Evolutionary conservation across 2,113 vertebrate genomes (phyloP), one percentile per base, ranked within the genome.

Genomic region (Gobiocypris rarus): DNA sequence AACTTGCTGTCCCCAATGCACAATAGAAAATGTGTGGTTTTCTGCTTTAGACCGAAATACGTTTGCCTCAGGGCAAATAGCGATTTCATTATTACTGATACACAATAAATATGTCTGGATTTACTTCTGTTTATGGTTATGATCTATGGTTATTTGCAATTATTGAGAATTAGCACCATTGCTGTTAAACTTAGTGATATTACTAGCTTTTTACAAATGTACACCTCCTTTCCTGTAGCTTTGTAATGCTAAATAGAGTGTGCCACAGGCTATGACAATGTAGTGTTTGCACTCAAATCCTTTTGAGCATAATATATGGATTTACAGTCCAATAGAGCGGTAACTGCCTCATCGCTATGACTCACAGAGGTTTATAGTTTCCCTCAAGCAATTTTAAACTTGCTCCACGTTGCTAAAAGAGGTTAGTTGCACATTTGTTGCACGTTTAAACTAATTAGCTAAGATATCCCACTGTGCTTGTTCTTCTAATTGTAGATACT

Each of bases 391-490:
- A 77, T 80, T 84, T 83, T 84, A 75, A 91, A 89, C 83, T 54
- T 45, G 28, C 63, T 80, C 56, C 54, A 9, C 75, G 24, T 83
- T 87, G 75, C 83, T 86, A 94, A 94, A 94, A 93, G 81, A 92
- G 92, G 89, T 91, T 92, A 89, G 86, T 91, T 87, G 89, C 89
- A 86, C 86, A 82, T 81, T 87, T 89, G 86, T 70, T 71, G 82
- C 34, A 61, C 77, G 79, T 87, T 89, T 91, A 89, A 89, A 86
- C 71, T 92, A 93, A 94, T 94, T 93, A 92, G 89, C 89, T 79
- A 86, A 71, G 58, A 61, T 91, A 88, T 92, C 91, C 91, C 89
- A 86, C 91, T 89, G 87, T 54, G 88, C 88, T 45, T 84, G 83
- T 86, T 86, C 88, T 89, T 89, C 83, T 91, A 90, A 91, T 88